Conservation (phyloP, 35 echinoderm and acorn worm genomes). For the Chiridota heheva region DNA sequence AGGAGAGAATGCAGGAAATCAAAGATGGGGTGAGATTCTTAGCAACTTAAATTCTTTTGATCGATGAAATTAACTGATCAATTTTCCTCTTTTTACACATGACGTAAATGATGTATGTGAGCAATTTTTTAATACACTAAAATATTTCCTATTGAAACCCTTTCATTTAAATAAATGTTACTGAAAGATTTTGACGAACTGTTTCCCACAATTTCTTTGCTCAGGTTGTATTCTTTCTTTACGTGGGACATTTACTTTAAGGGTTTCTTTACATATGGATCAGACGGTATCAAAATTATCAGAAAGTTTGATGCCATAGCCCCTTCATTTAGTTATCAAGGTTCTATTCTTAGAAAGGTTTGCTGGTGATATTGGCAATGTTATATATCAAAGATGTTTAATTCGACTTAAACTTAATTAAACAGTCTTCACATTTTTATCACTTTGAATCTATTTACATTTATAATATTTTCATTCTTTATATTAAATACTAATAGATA, state of each 20-base stretch:
- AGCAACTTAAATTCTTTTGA: not conserved
- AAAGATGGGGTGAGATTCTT: constrained; percentile 27
- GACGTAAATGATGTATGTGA: not conserved
- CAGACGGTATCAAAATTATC: too few species aligned
- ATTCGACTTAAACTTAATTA: too few species aligned
- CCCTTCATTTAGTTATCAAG: too few species aligned
- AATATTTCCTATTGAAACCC: not conserved
- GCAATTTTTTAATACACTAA: not conserved
- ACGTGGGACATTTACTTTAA: too few species aligned
- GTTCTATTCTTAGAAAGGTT: too few species aligned
- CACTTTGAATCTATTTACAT: not conserved
- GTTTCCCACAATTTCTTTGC: too few species aligned
- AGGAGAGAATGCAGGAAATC: constrained; percentile 35
- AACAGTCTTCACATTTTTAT: not conserved
- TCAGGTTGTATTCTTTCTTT: too few species aligned
- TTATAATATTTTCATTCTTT: not conserved
- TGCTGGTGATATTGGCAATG: too few species aligned
- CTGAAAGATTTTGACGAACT: not conserved
- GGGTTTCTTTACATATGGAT: too few species aligned
- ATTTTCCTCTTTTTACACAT: not conserved
- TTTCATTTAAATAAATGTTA: not conserved
- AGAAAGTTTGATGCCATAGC: too few species aligned
- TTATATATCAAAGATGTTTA: too few species aligned
- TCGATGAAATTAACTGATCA: not conserved
- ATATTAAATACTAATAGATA: not conserved